These are phyloP conservation scores for Clepsis dumicolana DNA, from an alignment of 2,888 invertebrate species.

Conservation along the genomic window DNA sequence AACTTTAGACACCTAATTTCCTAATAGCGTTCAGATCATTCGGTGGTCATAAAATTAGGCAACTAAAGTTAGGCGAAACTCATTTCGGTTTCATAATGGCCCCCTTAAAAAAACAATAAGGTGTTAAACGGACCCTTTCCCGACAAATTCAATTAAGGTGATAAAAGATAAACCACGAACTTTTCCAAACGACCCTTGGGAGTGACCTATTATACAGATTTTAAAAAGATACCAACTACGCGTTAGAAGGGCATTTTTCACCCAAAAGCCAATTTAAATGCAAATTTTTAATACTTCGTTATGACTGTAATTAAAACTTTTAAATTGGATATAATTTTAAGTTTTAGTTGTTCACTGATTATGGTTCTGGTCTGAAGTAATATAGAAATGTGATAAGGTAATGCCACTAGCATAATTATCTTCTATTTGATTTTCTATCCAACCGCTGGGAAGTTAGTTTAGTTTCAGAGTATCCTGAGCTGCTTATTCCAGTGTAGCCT, in stretches of 20 bases:
- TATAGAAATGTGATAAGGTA: background rate
- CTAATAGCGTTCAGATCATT: constrained; percentile 28
- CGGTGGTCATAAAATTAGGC: constrained; percentile 36
- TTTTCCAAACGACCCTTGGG: constrained; percentile 53
- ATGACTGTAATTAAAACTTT: constrained; percentile 19
- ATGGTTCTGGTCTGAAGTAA: background rate
- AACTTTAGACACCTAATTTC: constrained; percentile 46
- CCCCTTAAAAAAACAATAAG: constrained; percentile 49
- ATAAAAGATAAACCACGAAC: constrained; percentile 67
- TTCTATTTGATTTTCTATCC: background rate
- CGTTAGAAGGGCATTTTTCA: constrained; percentile 20
- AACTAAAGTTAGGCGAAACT: constrained; percentile 42
- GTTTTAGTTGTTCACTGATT: constrained; percentile 2
- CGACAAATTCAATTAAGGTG: constrained; percentile 63
- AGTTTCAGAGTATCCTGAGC: background rate
- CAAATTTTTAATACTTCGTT: constrained; percentile 19
- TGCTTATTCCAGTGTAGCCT: no score
- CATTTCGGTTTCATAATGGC: constrained; percentile 42
- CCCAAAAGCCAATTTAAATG: constrained; percentile 34
- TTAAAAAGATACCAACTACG: constrained; percentile 30
- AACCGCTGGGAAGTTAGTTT: background rate
- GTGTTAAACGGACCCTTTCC: constrained; percentile 54
- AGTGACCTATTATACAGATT: constrained; percentile 39
- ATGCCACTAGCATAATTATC: background rate
- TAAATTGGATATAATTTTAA: constrained; percentile 4